These are phyloP conservation scores for Oceanites oceanicus DNA, from an alignment of 2,113 vertebrate species.

Conservation along the genomic window DNA sequence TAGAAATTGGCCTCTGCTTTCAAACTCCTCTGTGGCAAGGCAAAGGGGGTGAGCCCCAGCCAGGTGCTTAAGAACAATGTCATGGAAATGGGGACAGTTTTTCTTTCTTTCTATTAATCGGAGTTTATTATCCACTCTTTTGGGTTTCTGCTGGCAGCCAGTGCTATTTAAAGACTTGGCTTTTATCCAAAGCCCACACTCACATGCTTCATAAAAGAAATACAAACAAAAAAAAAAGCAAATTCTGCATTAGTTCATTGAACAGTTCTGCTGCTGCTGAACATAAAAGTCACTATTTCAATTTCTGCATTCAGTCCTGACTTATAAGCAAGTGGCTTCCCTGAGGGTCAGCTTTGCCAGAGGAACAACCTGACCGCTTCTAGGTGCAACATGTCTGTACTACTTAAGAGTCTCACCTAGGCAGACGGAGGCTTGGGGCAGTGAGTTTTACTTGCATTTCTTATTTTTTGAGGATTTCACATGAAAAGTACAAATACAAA, in stretches of 20 bases:
- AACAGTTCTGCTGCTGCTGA: neutral
- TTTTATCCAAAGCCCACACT: neutral
- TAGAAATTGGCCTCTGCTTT: neutral
- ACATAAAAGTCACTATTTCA: neutral
- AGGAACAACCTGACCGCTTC: neutral
- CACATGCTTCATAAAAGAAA: neutral
- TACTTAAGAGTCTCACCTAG: neutral
- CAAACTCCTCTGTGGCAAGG: neutral
- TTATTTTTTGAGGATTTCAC: neutral
- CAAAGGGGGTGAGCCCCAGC: neutral
- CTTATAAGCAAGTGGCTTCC: neutral
- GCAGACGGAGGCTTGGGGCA: neutral
- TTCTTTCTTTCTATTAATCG: neutral
- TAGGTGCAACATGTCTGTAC: neutral
- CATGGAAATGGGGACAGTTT: neutral
- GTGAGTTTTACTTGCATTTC: neutral
- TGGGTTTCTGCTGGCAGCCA: neutral
- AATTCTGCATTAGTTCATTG: neutral
- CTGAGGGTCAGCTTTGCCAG: neutral
- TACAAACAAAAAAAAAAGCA: neutral
- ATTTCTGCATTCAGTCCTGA: neutral
- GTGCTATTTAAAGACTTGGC: slow-evolving; percentile 1
- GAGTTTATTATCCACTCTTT: neutral
- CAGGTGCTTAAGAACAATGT: neutral
- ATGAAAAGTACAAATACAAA: neutral